Evolutionary conservation across 2,797 vertebrate species (phyloP), one percentile per base, ranked within the genome.

Genomic region (Tiaroga cobitis): DNA sequence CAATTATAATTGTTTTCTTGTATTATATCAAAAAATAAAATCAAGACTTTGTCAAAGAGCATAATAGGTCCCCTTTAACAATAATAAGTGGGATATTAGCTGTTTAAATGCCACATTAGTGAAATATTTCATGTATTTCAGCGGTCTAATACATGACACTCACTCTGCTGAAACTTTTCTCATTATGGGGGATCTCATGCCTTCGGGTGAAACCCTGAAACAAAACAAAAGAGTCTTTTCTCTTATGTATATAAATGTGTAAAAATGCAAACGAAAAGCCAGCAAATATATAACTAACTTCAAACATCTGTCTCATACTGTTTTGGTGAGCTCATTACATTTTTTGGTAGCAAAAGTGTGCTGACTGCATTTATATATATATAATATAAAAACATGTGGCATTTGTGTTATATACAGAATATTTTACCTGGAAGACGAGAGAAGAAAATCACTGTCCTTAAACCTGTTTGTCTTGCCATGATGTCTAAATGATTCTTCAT

Each of bases 91-190:
- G 26, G 56, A 29, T 46, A 39, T n/a, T 7, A 51, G 9, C 49
- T 2, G n/a, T 29, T 26, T 83, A 24, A 73, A 24, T 26, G 56
- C 6, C 24, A 39, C 34, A 41, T 24, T 10, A 80, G 37, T 56
- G 46, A 49, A 9, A 19, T 51, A 29, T 21, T 29, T 34, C 0
- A 59, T 13, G 43, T 34, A 29, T 76, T 26, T 41, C 9, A 69
- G 51, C 10, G 4, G n/a, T n/a, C 32, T 39, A 61, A n/a, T 24
- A 82, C 34, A 67, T n/a, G 19, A 81, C 29, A 82, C 95, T 92
- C 92, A 96, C 96, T 96, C 96, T 86, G 93, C 90, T 89, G 92
- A 91, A 63, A 93, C 74, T 79, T 85, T 91, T 84, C 78, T 92
- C 91, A 93, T 92, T 43, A 81, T 72, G 4, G 93, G 90, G 41